These are phyloP conservation scores for Ctenosaura bakeri DNA, from an alignment of 2,797 vertebrate species.

Conservation along the genomic window DNA sequence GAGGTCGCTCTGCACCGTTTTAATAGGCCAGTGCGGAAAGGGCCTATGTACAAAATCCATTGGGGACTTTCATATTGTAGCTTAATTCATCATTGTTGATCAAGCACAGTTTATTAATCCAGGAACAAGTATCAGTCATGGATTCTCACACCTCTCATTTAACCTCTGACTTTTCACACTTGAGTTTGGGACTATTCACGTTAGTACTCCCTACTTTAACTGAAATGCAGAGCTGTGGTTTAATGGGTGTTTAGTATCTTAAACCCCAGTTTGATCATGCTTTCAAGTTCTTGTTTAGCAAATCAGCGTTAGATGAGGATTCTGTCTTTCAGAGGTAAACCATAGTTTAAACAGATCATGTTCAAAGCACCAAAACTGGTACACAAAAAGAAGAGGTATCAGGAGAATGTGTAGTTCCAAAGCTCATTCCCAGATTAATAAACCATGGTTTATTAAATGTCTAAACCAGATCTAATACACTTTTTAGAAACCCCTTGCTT, in stretches of 20 bases:
- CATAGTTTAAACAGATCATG: neutral
- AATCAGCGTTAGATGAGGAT: neutral
- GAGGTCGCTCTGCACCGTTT: no score
- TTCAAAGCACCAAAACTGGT: neutral
- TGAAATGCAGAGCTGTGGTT: neutral
- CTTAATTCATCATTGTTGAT: neutral
- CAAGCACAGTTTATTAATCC: neutral
- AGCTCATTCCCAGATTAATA: neutral
- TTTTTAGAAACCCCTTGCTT: neutral
- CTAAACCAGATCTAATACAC: neutral
- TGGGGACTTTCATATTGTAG: slow-evolving; percentile 34
- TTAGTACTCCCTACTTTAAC: neutral
- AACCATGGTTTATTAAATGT: neutral
- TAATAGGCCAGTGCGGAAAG: no score
- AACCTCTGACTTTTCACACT: neutral
- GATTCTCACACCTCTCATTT: neutral
- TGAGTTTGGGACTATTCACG: neutral
- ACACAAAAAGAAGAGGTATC: neutral
- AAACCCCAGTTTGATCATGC: neutral
- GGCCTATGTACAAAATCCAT: slow-evolving; percentile 24
- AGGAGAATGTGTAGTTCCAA: neutral
- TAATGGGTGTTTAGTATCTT: neutral
- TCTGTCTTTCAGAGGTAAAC: neutral
- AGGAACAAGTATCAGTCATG: neutral
- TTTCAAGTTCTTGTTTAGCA: neutral